phyloP scores from a whole-genome alignment of 2,797 vertebrate genomes.

The Erpetoichthys calabaricus region DNA sequence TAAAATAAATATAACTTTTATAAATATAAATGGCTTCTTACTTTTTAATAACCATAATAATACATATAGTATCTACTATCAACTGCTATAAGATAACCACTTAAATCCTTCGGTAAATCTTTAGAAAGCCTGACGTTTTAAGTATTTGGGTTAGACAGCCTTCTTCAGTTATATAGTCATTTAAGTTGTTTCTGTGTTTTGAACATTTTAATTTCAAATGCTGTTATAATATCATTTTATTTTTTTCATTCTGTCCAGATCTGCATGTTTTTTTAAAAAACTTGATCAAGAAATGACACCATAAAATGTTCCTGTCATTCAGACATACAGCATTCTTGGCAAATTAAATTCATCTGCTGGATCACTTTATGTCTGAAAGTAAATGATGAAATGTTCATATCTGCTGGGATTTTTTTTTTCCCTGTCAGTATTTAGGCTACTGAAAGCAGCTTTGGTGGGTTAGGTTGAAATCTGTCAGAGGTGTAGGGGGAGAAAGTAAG shows the following conservation, averaged over 20 bases:
- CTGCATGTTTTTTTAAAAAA: background rate
- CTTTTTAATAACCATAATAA: too few relatives aligned
- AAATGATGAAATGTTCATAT: constrained; percentile 4
- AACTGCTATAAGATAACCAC: too few relatives aligned
- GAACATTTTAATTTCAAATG: too few relatives aligned
- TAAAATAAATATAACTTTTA: too few relatives aligned
- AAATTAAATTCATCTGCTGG: background rate
- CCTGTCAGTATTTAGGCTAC: background rate
- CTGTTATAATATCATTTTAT: too few relatives aligned
- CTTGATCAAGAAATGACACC: background rate
- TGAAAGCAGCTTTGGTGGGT: constrained; percentile 4
- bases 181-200: too few relatives aligned
- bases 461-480: constrained; percentile 15
- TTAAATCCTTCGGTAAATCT: too few relatives aligned
- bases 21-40: too few relatives aligned
- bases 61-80: too few relatives aligned
- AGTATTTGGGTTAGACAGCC: too few relatives aligned
- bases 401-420: constrained; percentile 10
- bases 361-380: background rate
- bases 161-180: too few relatives aligned
- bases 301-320: background rate
- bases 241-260: background rate
- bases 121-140: too few relatives aligned
- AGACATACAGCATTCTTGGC: background rate
- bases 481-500: constrained; percentile 10